Percentiles rank a stretch among this genome's conserved stretches.
These are phyloP conservation scores for Allolobophora icterica DNA, from an alignment of 2,888 invertebrate species.

Conservation along the genomic window DNA sequence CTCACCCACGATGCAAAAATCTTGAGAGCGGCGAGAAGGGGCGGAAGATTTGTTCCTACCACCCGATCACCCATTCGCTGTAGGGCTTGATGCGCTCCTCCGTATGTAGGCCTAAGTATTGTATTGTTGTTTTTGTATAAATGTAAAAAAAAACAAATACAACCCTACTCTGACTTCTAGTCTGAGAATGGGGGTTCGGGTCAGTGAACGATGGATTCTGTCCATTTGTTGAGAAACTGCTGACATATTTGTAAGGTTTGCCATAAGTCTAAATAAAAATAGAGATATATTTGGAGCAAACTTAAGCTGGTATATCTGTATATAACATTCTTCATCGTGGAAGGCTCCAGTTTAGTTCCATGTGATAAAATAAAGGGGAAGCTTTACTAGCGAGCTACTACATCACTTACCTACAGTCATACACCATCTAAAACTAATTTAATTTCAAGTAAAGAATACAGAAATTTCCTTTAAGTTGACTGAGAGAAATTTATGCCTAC, in stretches of 20 bases:
- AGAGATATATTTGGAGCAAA: background rate
- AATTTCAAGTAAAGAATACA: background rate
- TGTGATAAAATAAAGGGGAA: background rate
- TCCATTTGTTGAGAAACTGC: background rate
- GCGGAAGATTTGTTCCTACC: background rate
- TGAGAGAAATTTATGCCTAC: background rate
- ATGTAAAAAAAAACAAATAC: background rate
- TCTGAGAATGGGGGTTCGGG: background rate
- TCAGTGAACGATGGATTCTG: background rate
- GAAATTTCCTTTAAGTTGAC: background rate
- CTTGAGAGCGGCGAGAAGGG: background rate
- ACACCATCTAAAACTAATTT: background rate
- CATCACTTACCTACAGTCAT: background rate
- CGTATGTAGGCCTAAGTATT: background rate
- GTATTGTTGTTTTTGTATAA: background rate
- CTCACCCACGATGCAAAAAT: background rate
- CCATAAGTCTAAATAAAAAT: background rate
- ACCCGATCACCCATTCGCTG: background rate
- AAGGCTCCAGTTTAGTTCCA: background rate
- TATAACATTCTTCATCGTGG: background rate
- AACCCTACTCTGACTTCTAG: background rate
- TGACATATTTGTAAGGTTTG: background rate
- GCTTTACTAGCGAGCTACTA: background rate
- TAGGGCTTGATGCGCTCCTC: background rate
- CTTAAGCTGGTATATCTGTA: background rate